Base-by-base conservation (phyloP, 92 coral and sea anemone species). In the Palythoa grandiflora region DNA sequence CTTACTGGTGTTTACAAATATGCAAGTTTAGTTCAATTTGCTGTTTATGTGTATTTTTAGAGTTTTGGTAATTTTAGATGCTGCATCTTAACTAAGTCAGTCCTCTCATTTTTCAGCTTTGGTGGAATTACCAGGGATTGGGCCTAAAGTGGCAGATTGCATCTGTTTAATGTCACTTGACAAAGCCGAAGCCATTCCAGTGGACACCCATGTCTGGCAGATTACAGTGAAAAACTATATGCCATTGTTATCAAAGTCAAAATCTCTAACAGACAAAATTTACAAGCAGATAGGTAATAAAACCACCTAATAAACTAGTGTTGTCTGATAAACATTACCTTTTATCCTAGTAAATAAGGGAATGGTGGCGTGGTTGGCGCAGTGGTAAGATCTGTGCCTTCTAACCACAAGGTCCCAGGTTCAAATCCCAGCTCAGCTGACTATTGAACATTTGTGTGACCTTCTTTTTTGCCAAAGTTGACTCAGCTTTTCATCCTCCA, bases 131-230 rank as follows among this genome's bases (percentile, higher is more conserved):
- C 99, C 99, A 50, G 99, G 99, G 60, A 95, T 97, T 66, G 99
- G 99, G 68, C 90, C 97, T 36, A 97, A 97, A 89, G 99, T 97
- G 13, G 99, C 99, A 52, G 99, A 97, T 86, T 97, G 99, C 90
- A 93, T 97, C 28, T 97, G 99, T 71, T 90, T 97, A 11, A 96
- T 97, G 98, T 95, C 99, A 38, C 94, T 97, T 71, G 99, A 97
- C 88, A 97, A 97, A 75, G 85, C 91, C 28, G 92, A 88, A 61
- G 98, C 99, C 7, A 96, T 97, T 61, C 99, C 99, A 54, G 97
- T 97, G 20, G 99, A 97, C 79, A 97, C 99, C 7, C 99, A 97
- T 80, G 93, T 97, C 6, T 95, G 99, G 99, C 98, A 97, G 91
- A 90, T 97, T 81, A 94, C 99, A 6, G 63, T 89, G 38, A 84